Base-by-base conservation (phyloP, 2,888 invertebrate species). In the Papilio protenor region DNA sequence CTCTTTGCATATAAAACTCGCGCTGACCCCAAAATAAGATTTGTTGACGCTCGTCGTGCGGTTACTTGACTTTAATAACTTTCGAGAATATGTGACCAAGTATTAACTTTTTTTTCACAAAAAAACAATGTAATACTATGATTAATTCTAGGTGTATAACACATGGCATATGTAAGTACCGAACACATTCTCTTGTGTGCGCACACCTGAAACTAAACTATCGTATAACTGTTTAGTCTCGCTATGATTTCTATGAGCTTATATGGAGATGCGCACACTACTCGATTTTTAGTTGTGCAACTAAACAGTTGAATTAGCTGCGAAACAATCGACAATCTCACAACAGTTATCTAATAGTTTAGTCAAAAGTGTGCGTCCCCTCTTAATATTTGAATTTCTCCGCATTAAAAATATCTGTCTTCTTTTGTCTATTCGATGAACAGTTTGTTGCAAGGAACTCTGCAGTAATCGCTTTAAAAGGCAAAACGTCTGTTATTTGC, bases 1-100 rank as follows among this genome's bases (percentile, higher is more conserved):
- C 72, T 72, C 55, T 40, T 72, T 72, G 72, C 52, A 72, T 72
- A 52, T 72, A n/a, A 72, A 57, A 72, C 18, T 72, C 33, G 27
- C 57, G 27, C 52, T 72, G 72, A 72, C 72, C 72, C 72, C 33
- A 72, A 72, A 72, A 72, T 57, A 55, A 55, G n/a, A 52, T 72
- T 72, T 72, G 72, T 72, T 72, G 55, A 33, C 72, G 57, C 52
- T 52, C 55, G n/a, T 18, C 45, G 40, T 11, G n/a, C 45, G 40
- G 66, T 45, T 69, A 69, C 66, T 69, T 45, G 66, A n/a, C 21
- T 69, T 45, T n/a, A 45, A 64, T 64, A 18, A 33, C 64, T 33
- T 33, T 33, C 33, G 12, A 69, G n/a, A 69, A 45, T 69, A 45
- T 45, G 23, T 12, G 40, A 12, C n/a, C 66, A 23, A n/a, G n/a